A percentile compares a stretch with the other conserved stretches of the same genome.
phyloP scores from a whole-genome alignment of 1,140 invertebrate genomes.

The Microplitis demolitor region DNA sequence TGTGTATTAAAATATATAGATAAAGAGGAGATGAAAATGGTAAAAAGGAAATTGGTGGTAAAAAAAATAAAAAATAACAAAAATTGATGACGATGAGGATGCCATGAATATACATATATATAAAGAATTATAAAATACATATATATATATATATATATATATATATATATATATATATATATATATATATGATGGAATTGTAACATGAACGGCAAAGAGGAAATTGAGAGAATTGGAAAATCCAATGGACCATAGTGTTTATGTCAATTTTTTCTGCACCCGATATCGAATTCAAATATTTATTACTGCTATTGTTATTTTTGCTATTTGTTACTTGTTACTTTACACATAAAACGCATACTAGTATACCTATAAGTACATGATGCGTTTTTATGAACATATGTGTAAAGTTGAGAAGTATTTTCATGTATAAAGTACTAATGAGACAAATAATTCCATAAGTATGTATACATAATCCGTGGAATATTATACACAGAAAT shows the following conservation, averaged over 20 bases:
- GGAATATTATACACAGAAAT: neutral
- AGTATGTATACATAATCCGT: neutral
- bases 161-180: neutral
- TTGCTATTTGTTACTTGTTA: neutral
- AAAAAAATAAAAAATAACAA: neutral
- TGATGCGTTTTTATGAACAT: too few relatives aligned
- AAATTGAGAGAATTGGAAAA: conserved; percentile 20
- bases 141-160: too few relatives aligned
- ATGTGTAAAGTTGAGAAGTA: too few relatives aligned
- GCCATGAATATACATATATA: neutral
- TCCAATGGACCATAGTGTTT: conserved; percentile 13
- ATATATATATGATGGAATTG: neutral
- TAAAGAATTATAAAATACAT: neutral
- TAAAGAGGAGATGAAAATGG: neutral
- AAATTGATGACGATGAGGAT: neutral
- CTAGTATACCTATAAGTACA: too few relatives aligned
- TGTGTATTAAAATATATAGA: neutral
- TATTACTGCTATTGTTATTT: neutral
- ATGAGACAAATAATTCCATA: neutral
- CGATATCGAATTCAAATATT: conserved; percentile 8
- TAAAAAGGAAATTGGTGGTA: neutral
- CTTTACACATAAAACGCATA: too few relatives aligned
- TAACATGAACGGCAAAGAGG: neutral
- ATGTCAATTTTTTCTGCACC: neutral
- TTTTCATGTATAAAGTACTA: neutral